Base-by-base conservation (phyloP, 2,113 vertebrate genomes). In the Anseranas semipalmata region DNA sequence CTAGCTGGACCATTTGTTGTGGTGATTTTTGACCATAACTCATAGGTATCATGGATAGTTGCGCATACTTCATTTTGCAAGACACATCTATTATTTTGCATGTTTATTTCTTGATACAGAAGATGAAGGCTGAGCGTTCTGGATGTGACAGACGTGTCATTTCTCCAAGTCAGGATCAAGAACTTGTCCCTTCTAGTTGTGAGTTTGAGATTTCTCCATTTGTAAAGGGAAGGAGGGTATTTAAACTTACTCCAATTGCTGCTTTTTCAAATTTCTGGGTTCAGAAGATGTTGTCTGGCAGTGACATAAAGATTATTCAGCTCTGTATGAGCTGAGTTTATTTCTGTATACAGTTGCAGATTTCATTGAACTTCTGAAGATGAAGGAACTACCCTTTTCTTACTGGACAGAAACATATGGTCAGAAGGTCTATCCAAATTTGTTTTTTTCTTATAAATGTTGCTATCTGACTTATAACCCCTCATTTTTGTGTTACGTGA, bases 51-150 rank as follows among this genome's bases (percentile, higher is more conserved):
- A 2, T 43, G n/a, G 32, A 5, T n/a, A 48, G 30, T 43, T 37
- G 9, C 17, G 5, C 46, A 3, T 52, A 18, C 15, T 77, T 43
- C 6, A 1, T 78, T 71, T 91, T 74, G 63, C 32, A 63, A 58
- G 58, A 22, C 17, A 6, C 3, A 13, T 2, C 2, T 9, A 5
- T 73, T 59, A 28, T 50, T 89, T 80, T 70, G 2, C 62, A 33
- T 88, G 6, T 56, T 77, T 88, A 4, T 89, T 71, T 95, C 71
- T 90, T 56, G 13, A 55, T 87, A 65, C 43, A 98, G 98, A 95
- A 97, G 30, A 68, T 43, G 32, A 95, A 93, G 46, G 32, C 87
- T 68, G 79, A 88, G 37, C 39, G 16, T 90, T 83, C 91, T 78
- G 80, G n/a, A 82, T 75, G 28, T 95, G 41, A 67, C 30, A 43